Evolutionary conservation across 2,113 vertebrate species (phyloP).

Genomic region (Phalacrocorax pelagicus): DNA sequence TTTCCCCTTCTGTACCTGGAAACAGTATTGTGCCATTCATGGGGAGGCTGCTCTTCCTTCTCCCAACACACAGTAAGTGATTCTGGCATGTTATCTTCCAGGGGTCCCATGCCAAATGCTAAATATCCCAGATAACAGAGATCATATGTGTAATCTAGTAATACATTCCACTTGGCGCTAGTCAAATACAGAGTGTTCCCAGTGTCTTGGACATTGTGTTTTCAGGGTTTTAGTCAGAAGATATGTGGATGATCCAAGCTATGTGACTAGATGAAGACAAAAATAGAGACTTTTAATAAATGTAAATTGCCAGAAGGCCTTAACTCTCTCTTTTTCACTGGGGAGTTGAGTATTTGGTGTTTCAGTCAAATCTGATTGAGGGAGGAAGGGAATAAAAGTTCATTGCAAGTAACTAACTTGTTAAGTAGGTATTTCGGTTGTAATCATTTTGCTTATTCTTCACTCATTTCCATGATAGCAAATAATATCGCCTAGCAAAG

Average conservation of each 20-base stretch:
- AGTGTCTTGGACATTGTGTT: conserved; percentile 46
- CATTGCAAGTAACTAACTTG: background rate
- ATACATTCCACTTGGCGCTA: conserved; percentile 20
- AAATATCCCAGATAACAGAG: conserved; percentile 60
- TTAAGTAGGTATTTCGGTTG: background rate
- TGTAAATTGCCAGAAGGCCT: conserved; percentile 25
- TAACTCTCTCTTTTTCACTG: conserved; percentile 10
- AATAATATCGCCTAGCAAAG: background rate
- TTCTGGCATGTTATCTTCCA: conserved; percentile 45
- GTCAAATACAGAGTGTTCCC: conserved; percentile 42
- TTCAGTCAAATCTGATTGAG: background rate
- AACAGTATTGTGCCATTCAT: background rate
- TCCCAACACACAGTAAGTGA: conserved; percentile 14
- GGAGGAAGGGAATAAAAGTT: background rate
- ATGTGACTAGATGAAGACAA: conserved; percentile 34
- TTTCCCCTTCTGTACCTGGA: background rate
- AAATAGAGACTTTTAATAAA: conserved; percentile 56
- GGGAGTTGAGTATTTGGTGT: background rate
- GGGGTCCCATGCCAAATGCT: conserved; percentile 34
- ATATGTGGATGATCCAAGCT: conserved; percentile 44
- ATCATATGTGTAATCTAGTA: conserved; percentile 55
- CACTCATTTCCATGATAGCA: background rate
- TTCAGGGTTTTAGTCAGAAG: conserved; percentile 48
- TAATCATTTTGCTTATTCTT: background rate
- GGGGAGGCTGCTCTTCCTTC: background rate